Base-by-base conservation (phyloP, 2,113 vertebrate genomes). In the Puffinus mauretanicus region DNA sequence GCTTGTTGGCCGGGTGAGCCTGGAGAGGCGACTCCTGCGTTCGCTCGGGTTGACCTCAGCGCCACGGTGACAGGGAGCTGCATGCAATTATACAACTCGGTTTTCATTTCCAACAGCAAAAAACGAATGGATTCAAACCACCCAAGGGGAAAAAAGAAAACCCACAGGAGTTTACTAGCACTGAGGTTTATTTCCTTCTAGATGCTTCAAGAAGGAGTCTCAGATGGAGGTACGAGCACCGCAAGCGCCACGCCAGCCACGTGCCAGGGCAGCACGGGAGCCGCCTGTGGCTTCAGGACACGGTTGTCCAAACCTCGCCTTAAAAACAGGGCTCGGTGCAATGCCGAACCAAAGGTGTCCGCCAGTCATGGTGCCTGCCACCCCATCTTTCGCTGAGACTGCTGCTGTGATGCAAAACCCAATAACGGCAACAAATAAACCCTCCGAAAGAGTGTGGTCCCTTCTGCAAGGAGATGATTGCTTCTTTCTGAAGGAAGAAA, bases 251-350 rank as follows among this genome's bases (percentile, higher is more conserved):
- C 0, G 0, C 1, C 4, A 90, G n/a, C 22, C 40, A 47, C 1
- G 1, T 18, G 29, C 2, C 2, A 79, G 20, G 18, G 38, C 42
- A 64, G 32, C 2, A 0, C 2, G 1, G 46, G 44, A 60, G 20
- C 10, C 1, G 1, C 20, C 16, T 0, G 3, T 30, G 52, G 19
- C 22, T 76, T 72, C 21, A 15, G 82, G 71, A 22, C 9, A 7
- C 1, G 1, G 6, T 9, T 54, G 20, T 49, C 66, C 34, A 66
- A 47, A 49, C 0, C 1, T 60, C 3, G 1, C 20, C 65, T 55
- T 55, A 60, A 77, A 81, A 76, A 11, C 4, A 7, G 0, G 2
- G 24, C 10, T 83, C 1, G 0, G 13, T 3, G 1, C 0, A 0
- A 18, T 51, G 54, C 32, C 0, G 0, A 58, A 6, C 15, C 25